Base-by-base conservation (phyloP, 2,113 vertebrate species). In the Aplodontia rufa region DNA sequence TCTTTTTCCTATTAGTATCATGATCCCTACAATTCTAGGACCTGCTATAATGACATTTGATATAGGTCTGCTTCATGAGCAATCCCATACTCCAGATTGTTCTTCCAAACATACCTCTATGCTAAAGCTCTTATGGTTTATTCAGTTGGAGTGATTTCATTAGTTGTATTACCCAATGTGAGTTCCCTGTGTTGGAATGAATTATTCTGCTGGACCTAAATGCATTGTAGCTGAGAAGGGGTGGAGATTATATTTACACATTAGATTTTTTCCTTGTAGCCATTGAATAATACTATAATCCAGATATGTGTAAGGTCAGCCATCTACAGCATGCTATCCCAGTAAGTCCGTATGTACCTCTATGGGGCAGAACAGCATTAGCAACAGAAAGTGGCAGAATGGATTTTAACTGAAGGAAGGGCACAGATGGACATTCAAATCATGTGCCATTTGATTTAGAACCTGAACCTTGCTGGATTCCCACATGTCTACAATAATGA, bases 361-460 rank as follows among this genome's bases (percentile, higher is more conserved):
- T 35, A 11, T 62, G 28, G 17, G n/a, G 45, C 40, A 84, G 53
- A 72, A 71, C 0, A 40, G 17, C 32, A 69, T 28, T 62, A 83
- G 58, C 11, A 81, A 37, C 51, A 72, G 74, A 47, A 92, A 76
- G 35, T 14, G 45, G 35, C 6, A 32, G 64, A 58, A 68, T 87
- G n/a, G 76, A 55, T 81, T 90, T 53, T 87, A 89, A 62, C 26
- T n/a, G 26, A 90, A 92, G n/a, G 26, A 90, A 92, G n/a, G 19
- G 2, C 20, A 76, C 24, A 62, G 83, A 91, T 69, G 94, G 94
- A 96, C 28, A 72, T 55, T 94, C 85, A 83, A 96, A 95, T 97
- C 91, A 92, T 0, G 0, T 55, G 81, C 75, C 69, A 82, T 97
- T 92, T 97, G 96, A 97, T 80, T 97, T 94, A 97, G 97, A 96